Evolutionary conservation across 2,797 vertebrate genomes (phyloP), one percentile per base, ranked within the genome.

Genomic region (Sphenopsis melanotis): DNA sequence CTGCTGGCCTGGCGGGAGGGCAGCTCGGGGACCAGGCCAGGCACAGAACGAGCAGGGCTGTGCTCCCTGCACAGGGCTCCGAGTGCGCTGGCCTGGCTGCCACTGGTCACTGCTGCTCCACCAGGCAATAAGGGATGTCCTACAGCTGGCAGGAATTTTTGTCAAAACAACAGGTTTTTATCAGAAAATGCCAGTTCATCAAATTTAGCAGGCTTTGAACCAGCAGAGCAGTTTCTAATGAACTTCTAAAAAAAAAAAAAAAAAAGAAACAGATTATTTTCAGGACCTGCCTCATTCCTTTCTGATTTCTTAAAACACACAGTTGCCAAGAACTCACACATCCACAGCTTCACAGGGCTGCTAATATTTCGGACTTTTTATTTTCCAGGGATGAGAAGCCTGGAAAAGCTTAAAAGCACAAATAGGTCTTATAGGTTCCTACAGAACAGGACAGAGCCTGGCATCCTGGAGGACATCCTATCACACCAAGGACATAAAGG

Each of bases 41-140:
- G 11, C 3, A 1, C 14, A n/a, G 15, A 32, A 20, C 0, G 0
- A 39, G 36, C 15, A 29, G 29, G 9, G 30, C 60, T 3, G 0
- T 0, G 0, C 11, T 55, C 15, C 37, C 36, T 1, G 1, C 15
- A 4, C 7, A 3, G 1, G 70, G 34, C 63, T 64, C 37, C 3
- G 37, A 10, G 29, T 55, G 41, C 10, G 4, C 32, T 30, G 47
- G 24, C 30, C 57, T 11, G 1, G 10, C 50, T 55, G 64, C 26
- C 34, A 5, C 30, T 8, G 20, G 15, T 9, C 27, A 15, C 18
- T 56, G 72, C 41, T 64, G 74, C 29, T 50, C 36, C 3, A 6
- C 24, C 44, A 63, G 29, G 52, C 60, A 42, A 56, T 26, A 49
- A 61, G 0, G 3, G 5, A 18, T 7, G 1, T 44, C 78, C 41